Percentiles rank a stretch among this genome's conserved stretches.
phyloP scores from a whole-genome alignment of 2,797 vertebrate genomes.

The Acanthurus leucopareius region DNA sequence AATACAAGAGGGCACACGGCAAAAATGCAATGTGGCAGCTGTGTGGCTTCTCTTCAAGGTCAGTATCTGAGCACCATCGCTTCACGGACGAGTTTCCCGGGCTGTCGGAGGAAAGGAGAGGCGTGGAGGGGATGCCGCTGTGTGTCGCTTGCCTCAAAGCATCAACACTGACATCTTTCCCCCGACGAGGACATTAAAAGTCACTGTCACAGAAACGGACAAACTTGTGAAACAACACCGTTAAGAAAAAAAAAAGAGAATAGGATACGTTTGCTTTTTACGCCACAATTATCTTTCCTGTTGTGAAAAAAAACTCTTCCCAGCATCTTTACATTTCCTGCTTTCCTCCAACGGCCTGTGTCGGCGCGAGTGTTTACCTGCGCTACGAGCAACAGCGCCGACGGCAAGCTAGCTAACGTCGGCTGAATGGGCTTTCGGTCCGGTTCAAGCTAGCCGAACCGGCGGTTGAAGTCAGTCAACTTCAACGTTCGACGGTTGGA shows the following conservation, averaged over 20 bases:
- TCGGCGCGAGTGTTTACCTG: constrained; percentile 56
- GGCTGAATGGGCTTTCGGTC: background rate
- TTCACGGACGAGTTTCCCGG: constrained; percentile 45
- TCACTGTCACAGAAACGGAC: constrained; percentile 20
- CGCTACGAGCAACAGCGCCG: background rate
- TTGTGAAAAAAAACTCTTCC: background rate
- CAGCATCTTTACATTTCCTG: constrained; percentile 63
- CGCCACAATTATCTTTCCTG: background rate
- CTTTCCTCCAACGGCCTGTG: constrained; percentile 48
- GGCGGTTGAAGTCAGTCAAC: background rate
- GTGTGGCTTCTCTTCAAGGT: constrained; percentile 73
- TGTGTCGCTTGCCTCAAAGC: constrained; percentile 49
- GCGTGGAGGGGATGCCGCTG: constrained; percentile 61
- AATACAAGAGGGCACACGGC: background rate
- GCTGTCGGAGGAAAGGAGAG: constrained; percentile 33
- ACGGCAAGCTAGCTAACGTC: constrained; percentile 19
- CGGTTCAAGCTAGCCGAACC: constrained; percentile 20
- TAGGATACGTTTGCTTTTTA: background rate
- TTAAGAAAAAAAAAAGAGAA: background rate
- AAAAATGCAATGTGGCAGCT: constrained; percentile 61
- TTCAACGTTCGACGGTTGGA: background rate
- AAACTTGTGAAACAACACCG: constrained; percentile 39
- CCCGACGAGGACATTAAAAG: constrained; percentile 34
- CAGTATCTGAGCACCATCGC: constrained; percentile 61
- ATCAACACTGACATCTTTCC: constrained; percentile 64